Percentiles rank a stretch among this genome's conserved stretches.
Evolutionary conservation across 2,797 vertebrate species (phyloP).

Genomic region (Xiphorhynchus erythropygius): DNA sequence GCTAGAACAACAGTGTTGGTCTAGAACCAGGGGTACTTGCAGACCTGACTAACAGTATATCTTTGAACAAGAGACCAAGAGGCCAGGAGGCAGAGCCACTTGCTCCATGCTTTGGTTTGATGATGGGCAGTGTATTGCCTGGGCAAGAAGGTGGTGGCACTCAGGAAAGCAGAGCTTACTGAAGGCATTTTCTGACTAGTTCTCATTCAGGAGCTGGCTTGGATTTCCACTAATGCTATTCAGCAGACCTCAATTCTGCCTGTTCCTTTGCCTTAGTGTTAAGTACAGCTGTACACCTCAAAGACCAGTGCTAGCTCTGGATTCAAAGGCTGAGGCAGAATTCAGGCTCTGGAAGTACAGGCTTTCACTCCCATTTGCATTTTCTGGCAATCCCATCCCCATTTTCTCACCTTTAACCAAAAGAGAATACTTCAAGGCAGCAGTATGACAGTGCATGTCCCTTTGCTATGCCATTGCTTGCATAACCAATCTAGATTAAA

Average conservation of each 20-base stretch:
- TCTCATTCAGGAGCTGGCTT: not conserved
- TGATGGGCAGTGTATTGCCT: not conserved
- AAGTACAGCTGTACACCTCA: not conserved
- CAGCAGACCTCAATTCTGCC: not conserved
- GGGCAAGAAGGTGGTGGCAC: rapidly evolving
- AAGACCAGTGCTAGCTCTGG: not conserved
- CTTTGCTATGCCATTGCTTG: not conserved
- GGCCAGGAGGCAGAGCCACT: not conserved
- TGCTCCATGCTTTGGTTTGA: not conserved
- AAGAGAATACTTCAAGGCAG: not conserved
- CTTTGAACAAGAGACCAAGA: not conserved
- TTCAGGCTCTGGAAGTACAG: not conserved
- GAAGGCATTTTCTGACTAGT: not conserved
- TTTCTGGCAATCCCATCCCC: not conserved
- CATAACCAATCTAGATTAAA: not conserved
- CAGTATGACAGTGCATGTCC: rapidly evolving
- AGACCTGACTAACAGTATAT: not conserved
- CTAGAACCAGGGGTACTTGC: not conserved
- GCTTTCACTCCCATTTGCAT: not conserved
- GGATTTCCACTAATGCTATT: not conserved
- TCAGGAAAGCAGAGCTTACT: not conserved
- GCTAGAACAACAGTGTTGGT: not conserved
- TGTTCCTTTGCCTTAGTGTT: not conserved
- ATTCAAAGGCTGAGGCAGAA: not conserved
- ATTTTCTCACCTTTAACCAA: not conserved